phyloP scores from a whole-genome alignment of 2,113 vertebrate genomes.

The Polypterus senegalus region DNA sequence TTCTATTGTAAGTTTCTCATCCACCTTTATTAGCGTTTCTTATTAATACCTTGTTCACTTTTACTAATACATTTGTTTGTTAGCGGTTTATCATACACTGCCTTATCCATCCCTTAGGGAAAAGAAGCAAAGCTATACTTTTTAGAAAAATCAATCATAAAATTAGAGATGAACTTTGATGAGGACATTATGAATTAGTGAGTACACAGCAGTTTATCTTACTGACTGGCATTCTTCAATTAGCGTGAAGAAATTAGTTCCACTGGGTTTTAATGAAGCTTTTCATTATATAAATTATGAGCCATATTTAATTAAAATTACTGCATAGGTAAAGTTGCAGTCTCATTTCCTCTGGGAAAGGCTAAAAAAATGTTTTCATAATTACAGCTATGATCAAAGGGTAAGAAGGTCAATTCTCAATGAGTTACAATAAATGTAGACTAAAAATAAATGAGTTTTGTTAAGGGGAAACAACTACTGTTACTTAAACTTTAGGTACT shows the following conservation, averaged over 20 bases:
- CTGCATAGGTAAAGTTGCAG: constrained; percentile 26
- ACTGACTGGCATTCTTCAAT: constrained; percentile 21
- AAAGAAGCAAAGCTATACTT: no score
- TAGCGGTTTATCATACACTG: no score
- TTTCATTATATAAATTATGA: constrained; percentile 29
- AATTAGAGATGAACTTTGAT: constrained; percentile 24
- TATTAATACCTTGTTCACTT: no score
- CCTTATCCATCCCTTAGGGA: no score
- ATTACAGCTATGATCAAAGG: constrained; percentile 18
- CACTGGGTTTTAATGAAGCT: constrained; percentile 28
- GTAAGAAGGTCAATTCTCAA: background rate
- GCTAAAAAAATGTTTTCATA: constrained; percentile 29
- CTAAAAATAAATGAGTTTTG: no score
- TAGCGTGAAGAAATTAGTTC: constrained; percentile 30
- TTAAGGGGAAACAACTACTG: no score
- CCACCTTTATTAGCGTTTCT: no score
- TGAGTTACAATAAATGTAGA: no score
- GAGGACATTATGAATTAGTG: constrained; percentile 31
- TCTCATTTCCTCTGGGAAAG: constrained; percentile 4
- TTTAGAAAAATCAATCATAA: background rate
- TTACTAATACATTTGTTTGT: no score
- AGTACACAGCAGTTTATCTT: constrained; percentile 19
- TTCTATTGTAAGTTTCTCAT: no score
- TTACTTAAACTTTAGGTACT: no score
- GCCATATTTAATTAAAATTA: constrained; percentile 39